Evolutionary conservation across 2,888 invertebrate species (phyloP).

Genomic region (Cephus pygmeus): DNA sequence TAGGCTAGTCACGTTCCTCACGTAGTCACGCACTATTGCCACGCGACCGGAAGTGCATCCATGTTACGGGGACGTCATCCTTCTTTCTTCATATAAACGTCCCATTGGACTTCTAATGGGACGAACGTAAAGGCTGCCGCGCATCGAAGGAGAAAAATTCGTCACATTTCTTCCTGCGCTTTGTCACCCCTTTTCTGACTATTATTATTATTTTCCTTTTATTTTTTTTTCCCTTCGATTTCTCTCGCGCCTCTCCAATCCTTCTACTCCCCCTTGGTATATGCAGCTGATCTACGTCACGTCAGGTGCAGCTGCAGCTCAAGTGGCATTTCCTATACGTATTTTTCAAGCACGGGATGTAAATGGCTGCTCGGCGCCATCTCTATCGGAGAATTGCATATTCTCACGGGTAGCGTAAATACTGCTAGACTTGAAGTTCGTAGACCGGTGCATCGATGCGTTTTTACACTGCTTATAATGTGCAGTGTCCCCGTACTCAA

Average conservation of each 20-base stretch:
- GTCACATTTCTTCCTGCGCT: slow-evolving; percentile 3
- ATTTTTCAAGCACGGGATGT: not conserved
- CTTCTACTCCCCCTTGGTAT: not conserved
- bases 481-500: not conserved
- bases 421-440: not conserved
- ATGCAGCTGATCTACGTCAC: not conserved
- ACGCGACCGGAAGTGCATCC: not conserved
- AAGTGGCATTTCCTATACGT: not conserved
- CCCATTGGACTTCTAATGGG: not conserved
- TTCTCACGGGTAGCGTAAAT: not conserved
- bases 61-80: not conserved
- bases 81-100: not conserved
- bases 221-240: not conserved
- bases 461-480: not conserved
- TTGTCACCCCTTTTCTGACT: slow-evolving; percentile 23
- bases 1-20: not conserved
- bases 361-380: not conserved
- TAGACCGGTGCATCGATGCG: not conserved
- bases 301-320: not conserved
- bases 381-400: not conserved
- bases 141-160: not conserved
- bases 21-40: not conserved
- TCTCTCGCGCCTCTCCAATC: not conserved
- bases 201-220: not conserved
- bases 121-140: not conserved